Conservation (phyloP, 2,888 invertebrate genomes). For the Dione vanillae region DNA sequence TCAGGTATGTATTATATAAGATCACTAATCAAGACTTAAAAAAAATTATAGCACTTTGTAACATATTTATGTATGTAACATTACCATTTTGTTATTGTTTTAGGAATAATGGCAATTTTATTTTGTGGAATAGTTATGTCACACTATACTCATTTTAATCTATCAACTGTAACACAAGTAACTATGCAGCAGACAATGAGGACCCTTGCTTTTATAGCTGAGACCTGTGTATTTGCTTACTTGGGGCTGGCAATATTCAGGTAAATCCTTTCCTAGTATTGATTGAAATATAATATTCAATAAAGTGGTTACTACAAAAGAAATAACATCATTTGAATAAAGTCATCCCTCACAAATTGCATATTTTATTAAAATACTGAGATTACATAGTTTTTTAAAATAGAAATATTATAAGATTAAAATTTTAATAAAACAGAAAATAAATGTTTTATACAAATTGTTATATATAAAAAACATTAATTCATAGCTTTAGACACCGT, state of each 20-base stretch:
- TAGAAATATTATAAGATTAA: too few species aligned
- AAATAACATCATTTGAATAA: too few species aligned
- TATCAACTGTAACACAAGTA: conserved; percentile 99
- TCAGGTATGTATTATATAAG: conserved; percentile 86
- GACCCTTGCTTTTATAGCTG: conserved; percentile 98
- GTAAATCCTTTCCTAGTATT: too few species aligned
- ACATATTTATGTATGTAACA: neutral
- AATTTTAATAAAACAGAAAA: neutral
- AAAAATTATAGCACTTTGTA: neutral
- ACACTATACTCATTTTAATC: conserved; percentile 99
- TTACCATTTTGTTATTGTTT: conserved; percentile 42
- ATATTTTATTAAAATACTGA: too few species aligned
- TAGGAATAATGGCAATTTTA: conserved; percentile 99
- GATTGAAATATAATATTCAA: too few species aligned
- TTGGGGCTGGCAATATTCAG: conserved; percentile 93
- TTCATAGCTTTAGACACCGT: conserved; percentile 95
- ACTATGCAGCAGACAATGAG: conserved; percentile 99
- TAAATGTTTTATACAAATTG: too few species aligned
- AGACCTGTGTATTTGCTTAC: conserved; percentile 99
- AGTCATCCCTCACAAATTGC: too few species aligned
- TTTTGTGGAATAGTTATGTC: conserved; percentile 99
- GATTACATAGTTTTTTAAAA: too few species aligned
- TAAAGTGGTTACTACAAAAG: too few species aligned
- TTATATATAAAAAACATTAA: conserved; percentile 3
- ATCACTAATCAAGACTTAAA: neutral